A percentile compares a stretch with the other conserved stretches of the same genome.
These are phyloP conservation scores for Rhinogobius similis DNA, from an alignment of 2,113 vertebrate genomes.

Conservation along the genomic window DNA sequence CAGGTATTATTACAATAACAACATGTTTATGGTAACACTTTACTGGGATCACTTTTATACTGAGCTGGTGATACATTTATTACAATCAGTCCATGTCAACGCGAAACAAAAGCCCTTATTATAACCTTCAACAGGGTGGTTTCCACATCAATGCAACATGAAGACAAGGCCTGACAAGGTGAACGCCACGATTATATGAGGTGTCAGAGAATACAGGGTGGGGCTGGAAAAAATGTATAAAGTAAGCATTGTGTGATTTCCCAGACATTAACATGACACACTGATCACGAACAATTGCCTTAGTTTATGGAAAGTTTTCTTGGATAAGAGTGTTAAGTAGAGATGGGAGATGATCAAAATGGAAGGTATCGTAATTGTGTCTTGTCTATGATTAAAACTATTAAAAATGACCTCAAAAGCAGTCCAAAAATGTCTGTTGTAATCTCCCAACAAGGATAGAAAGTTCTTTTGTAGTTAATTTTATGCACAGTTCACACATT, in stretches of 20 bases:
- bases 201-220: constrained; percentile 11
- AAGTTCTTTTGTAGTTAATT: too few species aligned
- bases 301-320: constrained; percentile 13
- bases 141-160: constrained; percentile 14
- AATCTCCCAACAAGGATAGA: too few species aligned
- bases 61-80: not conserved
- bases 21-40: constrained; percentile 3
- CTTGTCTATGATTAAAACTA: too few species aligned
- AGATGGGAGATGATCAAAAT: too few species aligned
- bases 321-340: too few species aligned
- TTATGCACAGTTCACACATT: too few species aligned
- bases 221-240: not conserved
- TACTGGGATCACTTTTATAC: not conserved
- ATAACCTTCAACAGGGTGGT: constrained; percentile 9
- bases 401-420: too few species aligned
- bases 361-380: too few species aligned
- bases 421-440: too few species aligned
- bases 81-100: constrained; percentile 32
- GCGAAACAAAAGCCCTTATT: not conserved
- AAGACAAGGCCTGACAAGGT: not conserved
- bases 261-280: not conserved
- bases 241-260: not conserved
- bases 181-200: constrained; percentile 15
- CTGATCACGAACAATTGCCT: constrained; percentile 12
- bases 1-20: not conserved